These are phyloP conservation scores for Sardinella longiceps DNA, from an alignment of 2,797 vertebrate species.

Conservation along the genomic window DNA sequence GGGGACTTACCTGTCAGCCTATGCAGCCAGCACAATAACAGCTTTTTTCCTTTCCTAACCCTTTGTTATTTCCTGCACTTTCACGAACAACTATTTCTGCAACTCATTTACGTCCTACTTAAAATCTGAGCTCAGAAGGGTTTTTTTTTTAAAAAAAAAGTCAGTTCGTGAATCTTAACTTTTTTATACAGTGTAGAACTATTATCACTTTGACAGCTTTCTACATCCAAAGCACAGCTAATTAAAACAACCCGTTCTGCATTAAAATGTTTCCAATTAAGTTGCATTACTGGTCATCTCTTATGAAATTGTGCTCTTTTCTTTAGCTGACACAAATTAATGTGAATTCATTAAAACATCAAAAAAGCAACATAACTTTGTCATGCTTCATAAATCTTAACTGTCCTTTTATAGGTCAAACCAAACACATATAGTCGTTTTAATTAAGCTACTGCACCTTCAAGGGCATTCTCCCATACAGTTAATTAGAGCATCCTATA, in stretches of 20 bases:
- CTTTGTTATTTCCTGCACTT: neutral
- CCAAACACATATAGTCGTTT: neutral
- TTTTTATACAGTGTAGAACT: neutral
- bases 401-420: neutral
- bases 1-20: neutral
- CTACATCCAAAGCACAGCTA: neutral
- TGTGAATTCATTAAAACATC: conserved; percentile 4
- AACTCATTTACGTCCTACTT: neutral
- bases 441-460: neutral
- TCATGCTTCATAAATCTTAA: conserved; percentile 1
- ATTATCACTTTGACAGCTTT: neutral
- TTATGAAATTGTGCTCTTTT: neutral
- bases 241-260: neutral
- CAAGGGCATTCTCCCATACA: neutral
- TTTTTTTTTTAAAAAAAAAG: no score
- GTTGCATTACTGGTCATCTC: neutral
- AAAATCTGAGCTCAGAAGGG: neutral
- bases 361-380: neutral
- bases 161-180: neutral
- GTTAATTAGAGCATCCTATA: neutral
- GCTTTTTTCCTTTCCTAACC: neutral
- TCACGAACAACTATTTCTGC: neutral
- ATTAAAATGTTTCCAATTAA: neutral
- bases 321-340: neutral
- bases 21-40: neutral